Evolutionary conservation across 2,888 invertebrate species (phyloP).

Genomic region (Aricia artaxerxes): DNA sequence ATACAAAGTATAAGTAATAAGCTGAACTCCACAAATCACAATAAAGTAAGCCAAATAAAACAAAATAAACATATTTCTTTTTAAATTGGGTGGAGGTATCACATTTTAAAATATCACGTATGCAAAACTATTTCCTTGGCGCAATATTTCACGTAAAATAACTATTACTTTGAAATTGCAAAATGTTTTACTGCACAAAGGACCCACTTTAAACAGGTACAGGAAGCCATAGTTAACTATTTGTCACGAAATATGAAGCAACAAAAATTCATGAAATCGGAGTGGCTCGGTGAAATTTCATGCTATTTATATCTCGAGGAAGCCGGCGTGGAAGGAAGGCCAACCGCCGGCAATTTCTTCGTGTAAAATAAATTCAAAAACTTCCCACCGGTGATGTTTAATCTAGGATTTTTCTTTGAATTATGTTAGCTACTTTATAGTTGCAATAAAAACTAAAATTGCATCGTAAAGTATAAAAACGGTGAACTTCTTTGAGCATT

Average conservation of each 20-base stretch:
- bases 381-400: conserved; percentile 47
- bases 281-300: conserved; percentile 50
- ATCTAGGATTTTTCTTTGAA: conserved; percentile 53
- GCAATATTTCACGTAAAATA: conserved; percentile 31
- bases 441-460: conserved; percentile 41
- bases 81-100: background rate
- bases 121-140: conserved; percentile 11
- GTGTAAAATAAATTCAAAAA: conserved; percentile 50
- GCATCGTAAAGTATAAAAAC: conserved; percentile 32
- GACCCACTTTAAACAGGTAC: conserved; percentile 49
- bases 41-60: background rate
- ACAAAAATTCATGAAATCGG: conserved; percentile 55
- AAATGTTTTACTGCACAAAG: conserved; percentile 34
- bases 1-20: background rate
- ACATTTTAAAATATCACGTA: conserved; percentile 27
- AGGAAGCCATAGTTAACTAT: conserved; percentile 53
- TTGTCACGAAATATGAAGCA: conserved; percentile 53
- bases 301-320: conserved; percentile 51
- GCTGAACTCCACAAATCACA: background rate
- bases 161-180: conserved; percentile 32
- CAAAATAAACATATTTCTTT: conserved; percentile 17
- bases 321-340: conserved; percentile 50
- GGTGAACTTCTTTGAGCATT: background rate
- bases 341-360: conserved; percentile 50
- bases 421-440: conserved; percentile 53